Conservation (phyloP, 2,797 vertebrate species). For the Semaprochilodus insignis region DNA sequence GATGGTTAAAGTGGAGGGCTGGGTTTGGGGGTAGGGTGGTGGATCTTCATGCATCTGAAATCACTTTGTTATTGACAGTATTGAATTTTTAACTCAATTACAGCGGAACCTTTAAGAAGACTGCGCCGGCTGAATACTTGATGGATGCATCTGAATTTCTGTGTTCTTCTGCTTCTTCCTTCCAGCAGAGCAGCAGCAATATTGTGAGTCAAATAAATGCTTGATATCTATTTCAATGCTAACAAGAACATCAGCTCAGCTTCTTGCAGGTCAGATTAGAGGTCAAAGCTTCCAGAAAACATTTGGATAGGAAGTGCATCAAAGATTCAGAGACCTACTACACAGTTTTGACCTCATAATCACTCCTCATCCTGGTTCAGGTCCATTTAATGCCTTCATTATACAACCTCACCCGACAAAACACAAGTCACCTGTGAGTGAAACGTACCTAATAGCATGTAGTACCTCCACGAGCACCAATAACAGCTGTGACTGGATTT, state of each 20-base stretch:
- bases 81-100: constrained; percentile 22
- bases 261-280: neutral
- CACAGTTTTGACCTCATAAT: neutral
- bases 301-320: neutral
- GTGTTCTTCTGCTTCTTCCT: neutral
- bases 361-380: too few relatives aligned
- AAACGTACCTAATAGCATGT: too few relatives aligned
- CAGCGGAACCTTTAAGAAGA: neutral
- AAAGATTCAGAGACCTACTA: neutral
- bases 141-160: neutral
- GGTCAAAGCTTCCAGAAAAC: neutral
- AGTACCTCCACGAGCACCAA: too few relatives aligned
- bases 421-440: too few relatives aligned
- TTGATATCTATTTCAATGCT: neutral
- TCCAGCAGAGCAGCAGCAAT: neutral
- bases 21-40: neutral
- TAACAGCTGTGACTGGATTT: too few relatives aligned
- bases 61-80: constrained; percentile 13
- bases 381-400: too few relatives aligned
- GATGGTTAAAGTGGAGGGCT: neutral
- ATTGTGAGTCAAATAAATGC: neutral
- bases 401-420: too few relatives aligned
- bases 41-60: constrained; percentile 2
- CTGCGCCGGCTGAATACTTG: neutral
- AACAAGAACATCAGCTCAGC: neutral